Percentiles rank a stretch among this genome's conserved stretches.
phyloP scores from a whole-genome alignment of 2,888 invertebrate species.

The Eumacrocentrus americanus region DNA sequence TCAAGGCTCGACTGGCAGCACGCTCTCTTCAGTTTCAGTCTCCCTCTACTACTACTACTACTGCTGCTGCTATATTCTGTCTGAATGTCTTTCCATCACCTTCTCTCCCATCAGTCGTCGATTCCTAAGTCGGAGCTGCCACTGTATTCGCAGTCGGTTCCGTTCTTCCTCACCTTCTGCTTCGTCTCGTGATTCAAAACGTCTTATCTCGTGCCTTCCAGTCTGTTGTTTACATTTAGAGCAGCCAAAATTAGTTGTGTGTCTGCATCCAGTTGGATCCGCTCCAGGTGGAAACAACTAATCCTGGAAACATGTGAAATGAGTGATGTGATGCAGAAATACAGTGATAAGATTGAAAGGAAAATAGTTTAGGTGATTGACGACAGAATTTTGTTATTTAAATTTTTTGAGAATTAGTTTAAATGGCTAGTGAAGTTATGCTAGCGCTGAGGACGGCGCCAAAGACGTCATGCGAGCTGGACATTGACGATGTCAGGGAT shows the following conservation, averaged over 20 bases:
- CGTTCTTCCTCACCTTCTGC: constrained; percentile 45
- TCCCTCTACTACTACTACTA: constrained; percentile 29
- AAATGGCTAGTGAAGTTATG: constrained; percentile 55
- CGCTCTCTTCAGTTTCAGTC: constrained; percentile 33
- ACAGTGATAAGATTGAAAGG: background rate
- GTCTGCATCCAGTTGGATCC: no score
- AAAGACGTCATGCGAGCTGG: constrained; percentile 50
- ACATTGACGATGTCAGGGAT: constrained; percentile 59
- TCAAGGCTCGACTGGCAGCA: constrained; percentile 36
- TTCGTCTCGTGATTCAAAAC: no score
- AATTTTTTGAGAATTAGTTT: constrained; percentile 7
- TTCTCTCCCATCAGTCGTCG: constrained; percentile 21
- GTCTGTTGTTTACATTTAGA: no score
- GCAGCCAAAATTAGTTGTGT: no score
- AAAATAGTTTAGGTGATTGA: constrained; percentile 10
- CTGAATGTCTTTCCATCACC: constrained; percentile 19
- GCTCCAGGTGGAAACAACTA: no score
- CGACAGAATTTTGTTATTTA: background rate
- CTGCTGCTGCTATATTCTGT: constrained; percentile 11
- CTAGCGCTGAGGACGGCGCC: constrained; percentile 55
- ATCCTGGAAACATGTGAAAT: background rate
- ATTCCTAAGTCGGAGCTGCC: constrained; percentile 26
- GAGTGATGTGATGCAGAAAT: constrained; percentile 10
- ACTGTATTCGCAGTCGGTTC: constrained; percentile 43
- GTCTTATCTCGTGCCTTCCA: no score